Conservation (phyloP, 2,888 invertebrate genomes). For the Loripinus fragilis region DNA sequence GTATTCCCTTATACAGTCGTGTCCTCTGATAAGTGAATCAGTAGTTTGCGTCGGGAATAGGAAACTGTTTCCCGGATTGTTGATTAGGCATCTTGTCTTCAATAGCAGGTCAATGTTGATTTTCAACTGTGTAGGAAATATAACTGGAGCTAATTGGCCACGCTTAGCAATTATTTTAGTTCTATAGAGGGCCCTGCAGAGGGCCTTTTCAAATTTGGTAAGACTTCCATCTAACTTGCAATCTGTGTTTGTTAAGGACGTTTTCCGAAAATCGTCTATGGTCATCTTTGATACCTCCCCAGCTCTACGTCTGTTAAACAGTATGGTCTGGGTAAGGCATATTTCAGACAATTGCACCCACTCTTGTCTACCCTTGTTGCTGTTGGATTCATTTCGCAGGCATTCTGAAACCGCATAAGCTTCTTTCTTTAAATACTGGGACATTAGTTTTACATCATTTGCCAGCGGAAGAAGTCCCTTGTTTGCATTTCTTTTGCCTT, state of each 20-base stretch:
- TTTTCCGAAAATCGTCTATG: background rate
- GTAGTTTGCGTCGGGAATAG: background rate
- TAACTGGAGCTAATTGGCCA: slow-evolving; percentile 6
- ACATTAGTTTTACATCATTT: background rate
- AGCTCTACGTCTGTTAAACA: slow-evolving; percentile 23
- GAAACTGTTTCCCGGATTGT: background rate
- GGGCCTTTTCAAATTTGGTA: slow-evolving; percentile 3
- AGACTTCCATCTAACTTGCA: background rate
- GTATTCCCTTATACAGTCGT: slow-evolving; percentile 7
- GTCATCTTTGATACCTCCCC: slow-evolving; percentile 30
- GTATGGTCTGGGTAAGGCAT: slow-evolving; percentile 3
- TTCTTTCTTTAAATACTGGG: background rate
- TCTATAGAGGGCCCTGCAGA: slow-evolving; percentile 9
- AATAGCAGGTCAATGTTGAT: slow-evolving; percentile 3
- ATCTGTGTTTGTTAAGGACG: background rate
- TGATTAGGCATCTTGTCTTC: background rate
- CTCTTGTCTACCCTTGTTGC: background rate
- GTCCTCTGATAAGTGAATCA: slow-evolving; percentile 16
- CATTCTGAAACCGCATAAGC: background rate
- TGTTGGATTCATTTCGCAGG: background rate
- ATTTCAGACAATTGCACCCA: slow-evolving; percentile 20
- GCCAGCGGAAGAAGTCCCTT: background rate
- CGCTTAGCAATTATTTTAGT: slow-evolving; percentile 22
- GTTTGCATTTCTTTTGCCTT: background rate
- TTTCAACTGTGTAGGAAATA: background rate